Evolutionary conservation across 2,888 invertebrate species (phyloP), one percentile per base, ranked within the genome.

Genomic region (Tigriopus californicus): DNA sequence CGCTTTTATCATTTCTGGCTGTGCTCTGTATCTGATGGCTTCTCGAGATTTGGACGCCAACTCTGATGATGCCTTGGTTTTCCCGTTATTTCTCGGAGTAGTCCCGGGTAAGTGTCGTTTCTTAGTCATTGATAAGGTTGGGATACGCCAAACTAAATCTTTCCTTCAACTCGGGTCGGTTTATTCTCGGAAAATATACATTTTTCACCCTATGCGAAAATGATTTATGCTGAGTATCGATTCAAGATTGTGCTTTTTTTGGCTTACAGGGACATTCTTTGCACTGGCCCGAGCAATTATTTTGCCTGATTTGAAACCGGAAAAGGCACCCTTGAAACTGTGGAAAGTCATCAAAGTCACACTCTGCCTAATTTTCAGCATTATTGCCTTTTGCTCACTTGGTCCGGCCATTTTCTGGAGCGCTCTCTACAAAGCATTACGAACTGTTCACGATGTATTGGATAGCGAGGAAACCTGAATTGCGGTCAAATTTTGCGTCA

Each of bases 41-140:
- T 25, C 56, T 25, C 42, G 44, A 44, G 20, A 56, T 12, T 33
- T 56, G 5, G 42, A 44, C 10, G 20, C 20, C 5, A 33, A 41
- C 15, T 42, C 56, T 1, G 6, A 42, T 1, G 46, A 56, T 24
- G 56, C 56, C 15, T 44, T 56, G 2, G 46, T 56, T n/a, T 44
- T 56, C 8, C 46, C 56, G 41, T 46, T 44, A 6, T 20, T 46
- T n/a, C 25, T 56, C n/a, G 41, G 25, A 22, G 44, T 56, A 13
- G 46, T 56, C 20, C 56, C 56, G 12, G 56, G 56, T 33, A 33
- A 33, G 33, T 33, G n/a, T n/a, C n/a, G n/a, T n/a, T n/a, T 33
- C 33, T 5, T 33, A 33, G 4, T 33, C 4, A 3, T 33, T 33
- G 33, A 33, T 8, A 5, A 33, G 33, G 33, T 33, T 33, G 33